Conservation (phyloP, 1,140 invertebrate species). For the Hyles euphorbiae region DNA sequence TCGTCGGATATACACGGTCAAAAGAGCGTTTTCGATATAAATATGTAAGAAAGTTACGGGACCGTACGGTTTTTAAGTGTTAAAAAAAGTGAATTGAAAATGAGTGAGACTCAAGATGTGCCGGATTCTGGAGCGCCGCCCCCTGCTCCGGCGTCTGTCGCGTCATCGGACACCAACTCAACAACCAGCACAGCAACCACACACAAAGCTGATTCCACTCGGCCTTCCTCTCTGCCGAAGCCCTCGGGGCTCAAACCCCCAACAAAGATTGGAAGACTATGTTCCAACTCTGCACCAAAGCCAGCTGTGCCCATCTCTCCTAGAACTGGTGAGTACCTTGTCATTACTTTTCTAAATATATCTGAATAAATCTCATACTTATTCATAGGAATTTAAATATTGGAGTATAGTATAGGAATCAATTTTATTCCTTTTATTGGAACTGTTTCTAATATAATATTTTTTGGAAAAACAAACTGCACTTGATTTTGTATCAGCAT, state of each 20-base stretch:
- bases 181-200: slow-evolving; percentile 45
- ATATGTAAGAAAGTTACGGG: slow-evolving; percentile 23
- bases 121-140: slow-evolving; percentile 28
- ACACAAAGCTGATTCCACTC: slow-evolving; percentile 31
- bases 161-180: slow-evolving; percentile 50
- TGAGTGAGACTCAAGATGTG: slow-evolving; percentile 58
- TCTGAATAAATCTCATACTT: not conserved
- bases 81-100: slow-evolving; percentile 46
- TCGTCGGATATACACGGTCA: slow-evolving; percentile 20
- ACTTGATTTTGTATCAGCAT: no score
- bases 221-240: slow-evolving; percentile 56
- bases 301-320: slow-evolving; percentile 77
- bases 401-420: no score
- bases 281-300: slow-evolving; percentile 76
- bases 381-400: not conserved
- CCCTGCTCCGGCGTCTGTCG: slow-evolving; percentile 38
- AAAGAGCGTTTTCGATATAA: slow-evolving; percentile 28
- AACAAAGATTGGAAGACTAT: slow-evolving; percentile 78
- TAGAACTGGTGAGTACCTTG: slow-evolving; percentile 66
- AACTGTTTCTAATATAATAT: not conserved
- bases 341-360: not conserved
- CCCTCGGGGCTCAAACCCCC: slow-evolving; percentile 78
- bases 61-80: slow-evolving; percentile 31
- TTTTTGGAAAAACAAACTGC: not conserved
- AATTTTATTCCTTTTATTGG: no score